These are phyloP conservation scores for Drosophila fuyamai DNA, from an alignment of 1,140 invertebrate species.

Conservation along the genomic window DNA sequence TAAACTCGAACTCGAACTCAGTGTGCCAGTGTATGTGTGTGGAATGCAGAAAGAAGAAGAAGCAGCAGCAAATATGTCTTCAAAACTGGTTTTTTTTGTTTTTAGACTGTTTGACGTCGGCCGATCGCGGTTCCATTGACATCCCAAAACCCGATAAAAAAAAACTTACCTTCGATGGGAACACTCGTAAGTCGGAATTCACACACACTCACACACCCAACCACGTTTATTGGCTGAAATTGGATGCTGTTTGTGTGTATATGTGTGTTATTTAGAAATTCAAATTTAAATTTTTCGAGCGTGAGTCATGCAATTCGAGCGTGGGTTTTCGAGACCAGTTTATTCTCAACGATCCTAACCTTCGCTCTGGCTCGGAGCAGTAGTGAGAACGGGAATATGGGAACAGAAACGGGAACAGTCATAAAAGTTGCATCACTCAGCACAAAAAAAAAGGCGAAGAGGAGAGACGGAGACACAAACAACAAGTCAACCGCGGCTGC, in stretches of 20 bases:
- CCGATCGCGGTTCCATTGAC: conserved; percentile 61
- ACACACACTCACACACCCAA: conserved; percentile 27
- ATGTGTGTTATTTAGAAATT: conserved; percentile 77
- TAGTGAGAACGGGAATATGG: conserved; percentile 13
- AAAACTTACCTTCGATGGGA: conserved; percentile 12
- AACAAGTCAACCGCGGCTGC: conserved; percentile 80
- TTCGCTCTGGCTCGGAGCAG: conserved; percentile 24
- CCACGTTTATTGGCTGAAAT: conserved; percentile 77
- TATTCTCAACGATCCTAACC: conserved; percentile 35
- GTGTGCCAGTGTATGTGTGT: conserved; percentile 56
- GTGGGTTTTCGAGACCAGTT: conserved; percentile 61
- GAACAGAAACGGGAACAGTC: conserved; percentile 35
- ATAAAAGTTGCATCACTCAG: conserved; percentile 80
- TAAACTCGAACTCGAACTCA: conserved; percentile 48
- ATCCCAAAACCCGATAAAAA: conserved; percentile 38
- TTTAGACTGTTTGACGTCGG: conserved; percentile 69
- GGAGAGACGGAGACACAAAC: conserved; percentile 42
- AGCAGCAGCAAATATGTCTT: conserved; percentile 44
- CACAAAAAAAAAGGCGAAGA: conserved; percentile 41
- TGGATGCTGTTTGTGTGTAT: conserved; percentile 63
- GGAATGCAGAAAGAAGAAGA: conserved; percentile 68
- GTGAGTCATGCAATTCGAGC: conserved; percentile 70
- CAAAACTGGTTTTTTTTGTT: conserved; percentile 67
- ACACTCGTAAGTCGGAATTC: conserved; percentile 59
- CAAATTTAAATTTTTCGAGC: conserved; percentile 75